Evolutionary conservation across 2,888 invertebrate genomes (phyloP).

Genomic region (Acronicta aceris): DNA sequence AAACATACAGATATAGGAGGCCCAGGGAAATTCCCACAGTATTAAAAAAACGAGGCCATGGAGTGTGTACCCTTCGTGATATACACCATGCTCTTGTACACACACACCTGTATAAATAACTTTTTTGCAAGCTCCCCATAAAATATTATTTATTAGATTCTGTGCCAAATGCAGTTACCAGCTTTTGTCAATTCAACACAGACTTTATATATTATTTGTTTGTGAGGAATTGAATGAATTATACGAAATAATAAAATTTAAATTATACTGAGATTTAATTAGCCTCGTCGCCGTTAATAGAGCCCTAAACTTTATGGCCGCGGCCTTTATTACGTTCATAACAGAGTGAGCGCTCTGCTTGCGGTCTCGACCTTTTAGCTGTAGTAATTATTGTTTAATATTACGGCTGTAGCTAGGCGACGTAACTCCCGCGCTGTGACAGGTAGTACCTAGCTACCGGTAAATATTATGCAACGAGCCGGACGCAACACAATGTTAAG

Average conservation of each 20-base stretch:
- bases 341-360: conserved; percentile 63
- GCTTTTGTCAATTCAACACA: too few species aligned
- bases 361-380: conserved; percentile 70
- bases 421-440: conserved; percentile 66
- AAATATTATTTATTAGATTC: too few species aligned
- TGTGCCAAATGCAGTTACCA: too few species aligned
- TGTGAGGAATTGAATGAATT: neutral
- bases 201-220: neutral
- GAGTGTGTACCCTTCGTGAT: too few species aligned
- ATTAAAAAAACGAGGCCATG: too few species aligned
- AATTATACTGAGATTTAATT: conserved; percentile 29
- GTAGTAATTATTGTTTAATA: conserved; percentile 74
- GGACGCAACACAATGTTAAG: conserved; percentile 82
- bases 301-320: conserved; percentile 47
- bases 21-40: too few species aligned
- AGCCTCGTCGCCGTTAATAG: conserved; percentile 40
- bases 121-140: too few species aligned
- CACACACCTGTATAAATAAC: too few species aligned
- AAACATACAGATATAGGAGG: too few species aligned
- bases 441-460: conserved; percentile 70
- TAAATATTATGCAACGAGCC: conserved; percentile 84
- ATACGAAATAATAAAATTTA: conserved; percentile 17
- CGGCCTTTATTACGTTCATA: conserved; percentile 49
- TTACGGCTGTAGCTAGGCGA: conserved; percentile 66
- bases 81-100: too few species aligned